Percentiles rank a stretch among this genome's conserved stretches.
These are phyloP conservation scores for Gobiocypris rarus DNA, from an alignment of 2,113 vertebrate genomes.

Conservation along the genomic window DNA sequence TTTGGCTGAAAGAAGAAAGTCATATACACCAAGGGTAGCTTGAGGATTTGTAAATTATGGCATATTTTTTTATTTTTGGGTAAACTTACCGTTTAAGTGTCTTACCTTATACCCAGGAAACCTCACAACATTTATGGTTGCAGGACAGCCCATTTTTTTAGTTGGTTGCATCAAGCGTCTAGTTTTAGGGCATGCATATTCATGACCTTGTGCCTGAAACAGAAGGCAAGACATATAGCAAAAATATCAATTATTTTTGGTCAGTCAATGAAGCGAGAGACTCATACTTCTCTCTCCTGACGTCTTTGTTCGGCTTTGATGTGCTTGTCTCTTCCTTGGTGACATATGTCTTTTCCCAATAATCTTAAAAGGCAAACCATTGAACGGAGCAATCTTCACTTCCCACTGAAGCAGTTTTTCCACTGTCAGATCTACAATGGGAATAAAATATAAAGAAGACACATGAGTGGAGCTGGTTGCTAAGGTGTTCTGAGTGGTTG, in stretches of 20 bases:
- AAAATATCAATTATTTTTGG: background rate
- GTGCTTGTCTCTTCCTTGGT: slow-evolving; percentile 5
- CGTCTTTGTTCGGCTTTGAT: slow-evolving; percentile 1
- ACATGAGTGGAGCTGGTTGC: background rate
- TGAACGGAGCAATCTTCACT: background rate
- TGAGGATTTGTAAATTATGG: no score
- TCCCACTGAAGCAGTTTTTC: background rate
- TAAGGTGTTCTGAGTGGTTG: background rate
- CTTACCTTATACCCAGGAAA: background rate
- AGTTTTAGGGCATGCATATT: background rate
- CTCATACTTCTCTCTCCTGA: background rate
- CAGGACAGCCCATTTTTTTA: background rate
- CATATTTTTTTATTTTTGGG: no score
- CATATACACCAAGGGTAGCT: no score
- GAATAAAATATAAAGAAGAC: background rate
- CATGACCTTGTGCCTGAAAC: background rate
- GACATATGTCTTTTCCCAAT: slow-evolving; percentile 4
- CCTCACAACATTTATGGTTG: background rate
- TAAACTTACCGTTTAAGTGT: background rate
- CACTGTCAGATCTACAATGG: background rate
- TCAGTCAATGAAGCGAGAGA: background rate
- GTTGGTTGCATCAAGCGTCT: background rate
- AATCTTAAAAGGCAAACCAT: background rate
- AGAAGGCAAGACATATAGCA: background rate
- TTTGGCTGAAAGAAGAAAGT: no score